Evolutionary conservation across 2,113 vertebrate species (phyloP).

Genomic region (Scomber japonicus): DNA sequence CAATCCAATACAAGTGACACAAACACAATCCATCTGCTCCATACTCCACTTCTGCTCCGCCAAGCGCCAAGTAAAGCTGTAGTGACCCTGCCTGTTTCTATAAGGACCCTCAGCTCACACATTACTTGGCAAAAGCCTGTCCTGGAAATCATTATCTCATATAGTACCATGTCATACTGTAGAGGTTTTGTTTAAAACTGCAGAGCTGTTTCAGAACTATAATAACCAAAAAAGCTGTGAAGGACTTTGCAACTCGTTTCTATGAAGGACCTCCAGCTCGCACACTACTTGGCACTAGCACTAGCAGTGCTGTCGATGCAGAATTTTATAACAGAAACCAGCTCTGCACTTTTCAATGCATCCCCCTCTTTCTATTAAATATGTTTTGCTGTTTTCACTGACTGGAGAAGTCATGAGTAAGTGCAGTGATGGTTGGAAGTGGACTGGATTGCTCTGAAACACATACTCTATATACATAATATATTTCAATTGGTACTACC

Average conservation of each 20-base stretch:
- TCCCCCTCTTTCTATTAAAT: neutral
- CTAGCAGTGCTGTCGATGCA: neutral
- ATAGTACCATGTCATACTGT: neutral
- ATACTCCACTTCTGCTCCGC: neutral
- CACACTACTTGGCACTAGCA: neutral
- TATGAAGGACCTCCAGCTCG: no score
- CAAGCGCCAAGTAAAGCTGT: neutral
- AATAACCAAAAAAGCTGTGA: neutral
- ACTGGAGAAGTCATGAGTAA: neutral
- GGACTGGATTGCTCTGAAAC: neutral
- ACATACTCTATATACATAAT: neutral
- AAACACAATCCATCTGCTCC: no score
- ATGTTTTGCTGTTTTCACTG: neutral
- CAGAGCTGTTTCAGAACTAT: neutral
- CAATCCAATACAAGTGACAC: no score
- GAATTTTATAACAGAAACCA: conserved; percentile 3
- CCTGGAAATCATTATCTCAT: neutral
- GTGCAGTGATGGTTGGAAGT: neutral
- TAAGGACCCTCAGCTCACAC: no score
- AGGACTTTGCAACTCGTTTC: neutral
- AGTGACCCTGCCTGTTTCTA: neutral
- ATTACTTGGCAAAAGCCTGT: neutral
- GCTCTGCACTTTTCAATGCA: neutral
- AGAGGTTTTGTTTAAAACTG: neutral
- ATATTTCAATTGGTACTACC: no score